Evolutionary conservation across 2,113 vertebrate species (phyloP).

Genomic region (Ophiodon elongatus): DNA sequence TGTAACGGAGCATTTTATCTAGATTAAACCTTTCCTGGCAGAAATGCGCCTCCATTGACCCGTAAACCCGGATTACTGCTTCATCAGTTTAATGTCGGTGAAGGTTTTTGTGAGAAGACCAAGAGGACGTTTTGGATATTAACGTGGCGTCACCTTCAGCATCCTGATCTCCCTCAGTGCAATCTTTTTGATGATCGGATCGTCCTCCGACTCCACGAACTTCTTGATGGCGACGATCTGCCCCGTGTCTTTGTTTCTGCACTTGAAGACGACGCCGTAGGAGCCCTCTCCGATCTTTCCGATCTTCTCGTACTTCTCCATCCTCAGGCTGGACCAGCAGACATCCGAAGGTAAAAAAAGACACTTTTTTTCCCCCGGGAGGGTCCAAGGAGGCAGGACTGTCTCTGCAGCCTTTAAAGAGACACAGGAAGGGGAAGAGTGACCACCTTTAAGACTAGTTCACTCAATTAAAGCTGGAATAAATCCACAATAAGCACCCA

Average conservation of each 20-base stretch:
- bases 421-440: conserved; percentile 7
- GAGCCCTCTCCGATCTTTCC: conserved; percentile 95
- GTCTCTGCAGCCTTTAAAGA: conserved; percentile 19
- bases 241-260: conserved; percentile 91
- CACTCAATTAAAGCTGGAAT: not conserved
- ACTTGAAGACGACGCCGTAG: conserved; percentile 97
- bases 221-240: conserved; percentile 96
- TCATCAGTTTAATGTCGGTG: not conserved
- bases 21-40: not conserved
- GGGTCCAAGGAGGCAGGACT: not conserved
- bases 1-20: not conserved
- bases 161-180: conserved; percentile 94
- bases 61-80: not conserved
- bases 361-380: not conserved
- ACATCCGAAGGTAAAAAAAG: not conserved
- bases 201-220: conserved; percentile 96
- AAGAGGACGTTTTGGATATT: not conserved
- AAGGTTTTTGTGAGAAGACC: not conserved
- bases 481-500: not conserved
- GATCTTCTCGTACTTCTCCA: conserved; percentile 98
- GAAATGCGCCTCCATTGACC: not conserved
- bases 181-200: conserved; percentile 94
- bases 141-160: conserved; percentile 88
- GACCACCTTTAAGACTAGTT: conserved; percentile 3
- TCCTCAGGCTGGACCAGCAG: conserved; percentile 54